Percentiles rank a stretch among this genome's conserved stretches.
These are phyloP conservation scores for Drosophila navojoa DNA, from an alignment of 1,140 invertebrate genomes.

Conservation along the genomic window DNA sequence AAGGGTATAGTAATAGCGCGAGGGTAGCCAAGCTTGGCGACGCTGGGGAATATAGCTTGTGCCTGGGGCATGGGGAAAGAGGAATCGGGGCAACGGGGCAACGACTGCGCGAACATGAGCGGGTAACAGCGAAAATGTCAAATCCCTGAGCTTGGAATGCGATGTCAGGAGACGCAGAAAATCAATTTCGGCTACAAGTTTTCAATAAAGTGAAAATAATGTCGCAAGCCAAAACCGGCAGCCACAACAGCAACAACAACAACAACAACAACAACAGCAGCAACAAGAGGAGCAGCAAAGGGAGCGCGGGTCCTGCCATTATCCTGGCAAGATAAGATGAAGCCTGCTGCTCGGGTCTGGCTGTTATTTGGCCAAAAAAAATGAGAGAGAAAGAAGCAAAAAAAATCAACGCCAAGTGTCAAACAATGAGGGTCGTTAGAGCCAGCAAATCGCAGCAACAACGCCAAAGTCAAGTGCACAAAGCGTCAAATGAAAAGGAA, in stretches of 20 bases:
- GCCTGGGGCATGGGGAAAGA: background rate
- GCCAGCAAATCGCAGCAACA: constrained; percentile 71
- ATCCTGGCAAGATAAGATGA: constrained; percentile 62
- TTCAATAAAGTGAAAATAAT: constrained; percentile 82
- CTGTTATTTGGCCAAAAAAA: constrained; percentile 31
- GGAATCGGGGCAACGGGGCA: too few species aligned
- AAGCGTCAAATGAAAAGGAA: constrained; percentile 81
- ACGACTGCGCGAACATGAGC: constrained; percentile 10
- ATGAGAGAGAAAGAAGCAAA: constrained; percentile 23
- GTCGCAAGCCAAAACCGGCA: constrained; percentile 53
- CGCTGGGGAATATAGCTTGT: background rate
- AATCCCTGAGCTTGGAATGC: constrained; percentile 72
- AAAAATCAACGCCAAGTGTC: constrained; percentile 77
- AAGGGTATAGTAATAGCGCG: constrained; percentile 2
- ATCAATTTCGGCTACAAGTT: constrained; percentile 81
- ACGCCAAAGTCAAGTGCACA: constrained; percentile 77
- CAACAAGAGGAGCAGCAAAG: constrained; percentile 1
- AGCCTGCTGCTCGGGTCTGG: constrained; percentile 16
- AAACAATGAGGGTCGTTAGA: constrained; percentile 81
- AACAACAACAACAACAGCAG: constrained; percentile 23
- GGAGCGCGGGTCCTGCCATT: constrained; percentile 53
- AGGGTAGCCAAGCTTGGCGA: background rate
- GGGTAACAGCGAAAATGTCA: constrained; percentile 62
- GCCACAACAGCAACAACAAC: constrained; percentile 32
- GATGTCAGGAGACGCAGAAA: constrained; percentile 74